These are phyloP conservation scores for Adelognathus sp. DNA, from an alignment of 2,888 invertebrate genomes.

Conservation along the genomic window DNA sequence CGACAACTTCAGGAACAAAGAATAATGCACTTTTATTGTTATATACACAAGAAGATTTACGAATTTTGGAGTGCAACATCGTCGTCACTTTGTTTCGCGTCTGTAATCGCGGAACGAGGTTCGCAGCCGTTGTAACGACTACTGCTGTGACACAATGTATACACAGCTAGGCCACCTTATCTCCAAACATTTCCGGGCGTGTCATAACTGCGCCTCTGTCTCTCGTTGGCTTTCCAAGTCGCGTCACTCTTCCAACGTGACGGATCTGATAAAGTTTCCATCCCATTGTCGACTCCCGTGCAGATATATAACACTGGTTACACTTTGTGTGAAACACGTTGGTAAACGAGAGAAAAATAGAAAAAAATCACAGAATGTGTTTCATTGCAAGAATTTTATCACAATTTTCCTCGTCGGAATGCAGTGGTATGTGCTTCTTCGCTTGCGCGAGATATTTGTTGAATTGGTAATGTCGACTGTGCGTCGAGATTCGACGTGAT, in stretches of 20 bases:
- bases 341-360: not conserved
- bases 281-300: not conserved
- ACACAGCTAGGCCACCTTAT: slow-evolving; percentile 34
- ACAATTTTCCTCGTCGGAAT: not conserved
- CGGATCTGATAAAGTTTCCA: slow-evolving; percentile 19
- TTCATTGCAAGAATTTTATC: not conserved
- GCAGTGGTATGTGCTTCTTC: not conserved
- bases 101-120: not conserved
- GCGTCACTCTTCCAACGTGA: slow-evolving; percentile 8
- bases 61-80: not conserved
- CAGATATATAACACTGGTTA: not conserved
- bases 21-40: too few relatives aligned
- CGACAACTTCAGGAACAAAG: too few relatives aligned
- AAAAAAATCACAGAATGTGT: not conserved
- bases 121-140: not conserved
- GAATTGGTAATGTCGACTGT: slow-evolving; percentile 13
- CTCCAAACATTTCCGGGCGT: slow-evolving; percentile 37
- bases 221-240: slow-evolving; percentile 3
- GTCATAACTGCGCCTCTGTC: not conserved
- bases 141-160: not conserved
- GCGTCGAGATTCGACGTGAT: slow-evolving; percentile 24
- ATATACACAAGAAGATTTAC: too few relatives aligned
- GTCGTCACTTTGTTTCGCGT: not conserved
- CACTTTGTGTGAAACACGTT: not conserved
- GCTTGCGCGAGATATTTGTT: not conserved